Evolutionary conservation across 1,140 invertebrate genomes (phyloP), one percentile per base, ranked within the genome.

Genomic region (Lithobius niger): DNA sequence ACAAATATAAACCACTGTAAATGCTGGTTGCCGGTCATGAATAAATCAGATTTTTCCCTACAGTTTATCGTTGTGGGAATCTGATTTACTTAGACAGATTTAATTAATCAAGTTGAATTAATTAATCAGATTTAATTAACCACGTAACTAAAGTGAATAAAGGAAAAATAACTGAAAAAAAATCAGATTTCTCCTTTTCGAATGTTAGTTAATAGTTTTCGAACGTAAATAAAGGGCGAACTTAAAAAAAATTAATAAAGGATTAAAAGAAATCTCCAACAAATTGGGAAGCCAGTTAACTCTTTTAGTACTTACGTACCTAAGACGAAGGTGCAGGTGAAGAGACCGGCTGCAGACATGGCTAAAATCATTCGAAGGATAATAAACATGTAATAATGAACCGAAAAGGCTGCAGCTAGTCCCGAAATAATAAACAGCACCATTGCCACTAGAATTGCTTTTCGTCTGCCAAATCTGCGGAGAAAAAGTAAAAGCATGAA

Each of bases 291-390:
- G n/a, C 31, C 31, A 36, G 10, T 36, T 36, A 36, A 10, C 31
- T n/a, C 31, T n/a, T 10, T 36, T 36, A 36, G 10, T 10, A 10
- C 31, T n/a, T 27, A 61, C 59, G 56, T 50, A 64, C 63, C 58
- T 22, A 63, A 48, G 2, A 64, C 55, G 44, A 63, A 64, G 10
- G 47, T 60, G 6, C 45, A 43, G 2, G 59, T 55, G 53, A 63
- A 62, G n/a, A 63, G 40, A 3, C 59, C 57, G 0, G 60, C 57
- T 27, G 52, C 61, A 10, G 58, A 51, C 25, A 58, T 40, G 6
- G 63, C 63, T 4, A 59, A 48, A 15, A 58, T 27, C 52, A 64
- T 63, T 0, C 63, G 21, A 10, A 64, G 52, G 1, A 47, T 43
- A 1, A 64, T 50, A 45, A 61, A 61, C 28, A 57, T 45, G 18